These are phyloP conservation scores for Oophaga pumilio DNA, from an alignment of 2,113 vertebrate genomes.

Conservation along the genomic window DNA sequence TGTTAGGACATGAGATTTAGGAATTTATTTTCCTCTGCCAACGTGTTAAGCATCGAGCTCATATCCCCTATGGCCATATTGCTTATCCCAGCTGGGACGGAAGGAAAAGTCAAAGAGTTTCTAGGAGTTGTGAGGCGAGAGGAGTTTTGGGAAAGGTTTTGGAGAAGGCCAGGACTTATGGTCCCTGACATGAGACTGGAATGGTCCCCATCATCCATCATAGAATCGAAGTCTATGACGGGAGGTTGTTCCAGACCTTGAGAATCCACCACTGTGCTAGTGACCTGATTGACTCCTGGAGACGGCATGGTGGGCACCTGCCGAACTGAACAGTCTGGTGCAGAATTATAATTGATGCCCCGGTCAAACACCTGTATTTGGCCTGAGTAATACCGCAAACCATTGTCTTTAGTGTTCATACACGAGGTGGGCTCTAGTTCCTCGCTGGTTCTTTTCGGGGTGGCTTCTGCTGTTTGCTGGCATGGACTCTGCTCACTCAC, in stretches of 20 bases:
- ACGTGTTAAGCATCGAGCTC: slow-evolving; percentile 96
- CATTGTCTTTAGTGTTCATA: slow-evolving; percentile 66
- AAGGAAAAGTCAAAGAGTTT: slow-evolving; percentile 90
- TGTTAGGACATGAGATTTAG: slow-evolving; percentile 93
- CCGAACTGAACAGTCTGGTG: slow-evolving; percentile 69
- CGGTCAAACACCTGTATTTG: slow-evolving; percentile 91
- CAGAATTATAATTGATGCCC: slow-evolving; percentile 70
- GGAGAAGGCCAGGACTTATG: slow-evolving; percentile 91
- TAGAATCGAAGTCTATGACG: slow-evolving; percentile 95
- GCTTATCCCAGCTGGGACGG: slow-evolving; percentile 88
- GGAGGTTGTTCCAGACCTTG: slow-evolving; percentile 82
- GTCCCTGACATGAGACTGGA: slow-evolving; percentile 94
- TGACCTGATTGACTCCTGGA: slow-evolving; percentile 90
- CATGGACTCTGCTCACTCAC: slow-evolving; percentile 62
- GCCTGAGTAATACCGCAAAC: slow-evolving; percentile 80
- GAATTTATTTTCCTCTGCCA: slow-evolving; percentile 97
- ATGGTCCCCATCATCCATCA: slow-evolving; percentile 96
- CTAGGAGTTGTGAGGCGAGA: slow-evolving; percentile 96
- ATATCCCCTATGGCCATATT: slow-evolving; percentile 99
- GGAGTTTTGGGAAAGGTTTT: slow-evolving; percentile 95
- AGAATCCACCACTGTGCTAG: slow-evolving; percentile 90
- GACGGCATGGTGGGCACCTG: slow-evolving; percentile 80
- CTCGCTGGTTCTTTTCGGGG: slow-evolving; percentile 74
- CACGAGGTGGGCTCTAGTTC: slow-evolving; percentile 66
- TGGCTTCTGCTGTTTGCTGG: slow-evolving; percentile 75